Evolutionary conservation across 2,797 vertebrate genomes (phyloP).

Genomic region (Phataginus tetradactyla): DNA sequence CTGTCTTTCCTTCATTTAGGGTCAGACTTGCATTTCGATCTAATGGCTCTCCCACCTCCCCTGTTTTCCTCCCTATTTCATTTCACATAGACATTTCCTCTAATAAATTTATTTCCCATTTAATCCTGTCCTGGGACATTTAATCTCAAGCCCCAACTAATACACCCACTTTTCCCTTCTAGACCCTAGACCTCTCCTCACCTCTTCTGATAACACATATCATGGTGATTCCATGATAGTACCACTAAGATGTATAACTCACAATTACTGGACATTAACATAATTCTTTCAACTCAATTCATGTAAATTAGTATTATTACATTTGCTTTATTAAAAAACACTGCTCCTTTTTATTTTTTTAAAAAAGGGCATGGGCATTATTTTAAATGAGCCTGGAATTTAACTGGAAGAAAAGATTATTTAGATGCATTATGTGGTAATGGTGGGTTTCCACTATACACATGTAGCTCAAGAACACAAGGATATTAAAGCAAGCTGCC

Average conservation of each 20-base stretch:
- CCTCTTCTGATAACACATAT: neutral
- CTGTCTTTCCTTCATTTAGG: neutral
- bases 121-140: neutral
- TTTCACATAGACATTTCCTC: neutral
- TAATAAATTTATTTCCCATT: neutral
- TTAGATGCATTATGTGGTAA: neutral
- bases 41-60: neutral
- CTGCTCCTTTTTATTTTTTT: neutral
- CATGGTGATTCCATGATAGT: neutral
- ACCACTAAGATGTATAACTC: neutral
- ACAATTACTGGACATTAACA: neutral
- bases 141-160: neutral
- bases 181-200: neutral
- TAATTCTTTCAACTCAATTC: neutral
- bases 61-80: neutral
- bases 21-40: neutral
- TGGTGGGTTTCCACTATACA: neutral
- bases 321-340: neutral
- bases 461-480: neutral
- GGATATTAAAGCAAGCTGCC: neutral
- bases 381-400: neutral
- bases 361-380: neutral
- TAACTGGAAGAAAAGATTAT: neutral
- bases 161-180: neutral
- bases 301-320: neutral